phyloP scores from a whole-genome alignment of 2,797 vertebrate species.

The Rhyacichthys aspro region DNA sequence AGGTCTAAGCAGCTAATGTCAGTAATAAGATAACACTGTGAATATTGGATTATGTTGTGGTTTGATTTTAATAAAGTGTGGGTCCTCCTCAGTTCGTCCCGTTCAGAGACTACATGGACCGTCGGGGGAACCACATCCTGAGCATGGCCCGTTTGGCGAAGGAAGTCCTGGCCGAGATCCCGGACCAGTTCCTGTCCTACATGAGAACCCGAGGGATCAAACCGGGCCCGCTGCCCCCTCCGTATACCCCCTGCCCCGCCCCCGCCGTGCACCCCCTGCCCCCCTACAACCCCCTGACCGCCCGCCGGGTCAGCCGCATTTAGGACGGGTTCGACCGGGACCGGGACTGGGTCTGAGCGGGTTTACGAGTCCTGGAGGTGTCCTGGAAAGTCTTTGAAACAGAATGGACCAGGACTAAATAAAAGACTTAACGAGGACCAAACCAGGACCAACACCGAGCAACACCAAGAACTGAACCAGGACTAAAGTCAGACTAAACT shows the following conservation, averaged over 20 bases:
- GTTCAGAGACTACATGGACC: constrained; percentile 95
- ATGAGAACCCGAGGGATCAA: constrained; percentile 96
- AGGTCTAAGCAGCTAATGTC: no score
- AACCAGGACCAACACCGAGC: no score
- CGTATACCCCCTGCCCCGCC: constrained; percentile 79
- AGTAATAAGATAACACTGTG: no score
- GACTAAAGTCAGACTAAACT: no score
- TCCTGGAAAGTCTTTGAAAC: no score
- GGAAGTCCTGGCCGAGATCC: constrained; percentile 95
- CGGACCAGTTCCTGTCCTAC: constrained; percentile 96
- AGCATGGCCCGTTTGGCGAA: constrained; percentile 97
- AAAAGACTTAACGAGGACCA: no score
- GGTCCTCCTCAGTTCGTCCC: constrained; percentile 93
- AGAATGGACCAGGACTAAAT: neutral
- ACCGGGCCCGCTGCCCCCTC: constrained; percentile 88
- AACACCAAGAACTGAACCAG: no score
- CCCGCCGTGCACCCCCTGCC: constrained; percentile 59
- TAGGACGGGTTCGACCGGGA: constrained; percentile 65
- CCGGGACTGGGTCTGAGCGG: no score
- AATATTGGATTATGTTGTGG: no score
- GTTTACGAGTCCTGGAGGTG: no score
- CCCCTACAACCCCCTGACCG: constrained; percentile 73
- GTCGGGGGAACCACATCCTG: constrained; percentile 92
- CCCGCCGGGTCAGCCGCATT: constrained; percentile 90
- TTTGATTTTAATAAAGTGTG: no score